phyloP scores from a whole-genome alignment of 1,140 invertebrate genomes.

The Archivesica marissinica region DNA sequence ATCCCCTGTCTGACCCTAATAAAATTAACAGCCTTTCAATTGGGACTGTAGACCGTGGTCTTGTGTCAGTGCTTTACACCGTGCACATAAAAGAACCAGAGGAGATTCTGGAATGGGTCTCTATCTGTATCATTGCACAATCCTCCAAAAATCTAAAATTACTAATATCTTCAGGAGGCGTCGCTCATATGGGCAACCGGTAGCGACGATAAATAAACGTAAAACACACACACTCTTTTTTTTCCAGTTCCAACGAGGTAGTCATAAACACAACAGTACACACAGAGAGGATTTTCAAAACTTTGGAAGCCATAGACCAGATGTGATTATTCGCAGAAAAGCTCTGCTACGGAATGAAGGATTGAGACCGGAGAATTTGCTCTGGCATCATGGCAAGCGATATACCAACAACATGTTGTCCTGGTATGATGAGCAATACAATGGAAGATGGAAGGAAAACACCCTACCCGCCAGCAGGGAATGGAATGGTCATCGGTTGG shows the following conservation, averaged over 20 bases:
- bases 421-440: slow-evolving; percentile 82
- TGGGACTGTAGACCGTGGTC: too few species aligned
- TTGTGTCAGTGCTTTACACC: too few species aligned
- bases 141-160: too few species aligned
- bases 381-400: slow-evolving; percentile 77
- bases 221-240: slow-evolving; percentile 8
- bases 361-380: slow-evolving; percentile 73
- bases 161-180: too few species aligned
- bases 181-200: too few species aligned
- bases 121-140: too few species aligned
- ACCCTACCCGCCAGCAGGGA: slow-evolving; percentile 71
- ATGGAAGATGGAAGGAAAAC: slow-evolving; percentile 78
- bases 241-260: slow-evolving; percentile 73
- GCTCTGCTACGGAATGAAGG: slow-evolving; percentile 74
- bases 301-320: slow-evolving; percentile 70
- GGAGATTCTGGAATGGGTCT: too few species aligned
- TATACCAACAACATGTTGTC: slow-evolving; percentile 81
- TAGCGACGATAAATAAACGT: too few species aligned
- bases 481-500: slow-evolving; percentile 76
- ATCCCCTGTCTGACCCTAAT: too few species aligned
- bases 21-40: too few species aligned
- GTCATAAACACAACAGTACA: slow-evolving; percentile 76
- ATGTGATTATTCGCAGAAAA: slow-evolving; percentile 75
- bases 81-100: too few species aligned
- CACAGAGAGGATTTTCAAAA: slow-evolving; percentile 77